Evolutionary conservation across 2,888 invertebrate species (phyloP).

Genomic region (Ormyrus thymus): DNA sequence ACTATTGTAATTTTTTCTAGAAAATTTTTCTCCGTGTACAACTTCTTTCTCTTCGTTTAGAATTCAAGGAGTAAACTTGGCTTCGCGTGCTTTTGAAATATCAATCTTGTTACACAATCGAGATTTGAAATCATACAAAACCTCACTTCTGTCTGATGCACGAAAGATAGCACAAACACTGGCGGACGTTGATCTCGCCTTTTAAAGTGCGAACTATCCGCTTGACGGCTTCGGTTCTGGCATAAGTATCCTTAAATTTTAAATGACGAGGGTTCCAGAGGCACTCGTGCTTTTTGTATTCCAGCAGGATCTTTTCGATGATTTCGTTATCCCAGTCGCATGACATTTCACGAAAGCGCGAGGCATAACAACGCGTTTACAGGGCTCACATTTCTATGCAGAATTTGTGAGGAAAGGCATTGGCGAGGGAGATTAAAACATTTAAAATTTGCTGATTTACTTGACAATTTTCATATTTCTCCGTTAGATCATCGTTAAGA

Average conservation of each 20-base stretch:
- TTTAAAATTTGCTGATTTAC: conserved; percentile 11
- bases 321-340: conserved; percentile 63
- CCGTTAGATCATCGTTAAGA: not conserved
- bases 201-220: conserved; percentile 59
- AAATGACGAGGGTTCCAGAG: conserved; percentile 65
- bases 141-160: conserved; percentile 63
- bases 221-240: conserved; percentile 60
- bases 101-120: no score
- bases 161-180: conserved; percentile 62
- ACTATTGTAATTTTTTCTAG: no score
- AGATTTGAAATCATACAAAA: not conserved
- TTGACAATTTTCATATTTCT: conserved; percentile 30
- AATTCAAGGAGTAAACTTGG: no score
- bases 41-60: no score
- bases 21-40: no score
- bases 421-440: not conserved
- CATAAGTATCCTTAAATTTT: conserved; percentile 60
- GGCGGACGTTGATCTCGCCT: conserved; percentile 57
- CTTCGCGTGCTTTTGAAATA: no score
- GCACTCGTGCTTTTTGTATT: conserved; percentile 63
- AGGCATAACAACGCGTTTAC: not conserved
- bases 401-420: not conserved
- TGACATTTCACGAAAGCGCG: conserved; percentile 58
- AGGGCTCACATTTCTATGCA: conserved; percentile 12
- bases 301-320: conserved; percentile 59